phyloP scores from a whole-genome alignment of 2,888 invertebrate genomes.

The Mantis religiosa region DNA sequence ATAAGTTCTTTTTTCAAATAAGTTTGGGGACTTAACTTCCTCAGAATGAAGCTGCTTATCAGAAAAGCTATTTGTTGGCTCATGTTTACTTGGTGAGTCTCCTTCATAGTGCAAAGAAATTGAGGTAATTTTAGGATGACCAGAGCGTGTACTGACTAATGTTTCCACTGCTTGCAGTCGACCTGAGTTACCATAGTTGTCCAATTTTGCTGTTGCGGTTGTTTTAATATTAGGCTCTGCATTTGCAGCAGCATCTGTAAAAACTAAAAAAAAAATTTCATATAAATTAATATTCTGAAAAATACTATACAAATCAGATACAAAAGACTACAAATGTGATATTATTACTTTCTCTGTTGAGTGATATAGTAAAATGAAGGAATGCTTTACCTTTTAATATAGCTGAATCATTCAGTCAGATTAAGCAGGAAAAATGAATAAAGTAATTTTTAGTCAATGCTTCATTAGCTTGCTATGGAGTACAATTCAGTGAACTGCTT shows the following conservation, averaged over 20 bases:
- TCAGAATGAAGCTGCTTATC: not conserved
- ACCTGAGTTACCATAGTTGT: slow-evolving; percentile 10
- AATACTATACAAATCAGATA: too few relatives aligned
- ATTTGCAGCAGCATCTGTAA: not conserved
- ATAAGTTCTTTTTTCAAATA: not conserved
- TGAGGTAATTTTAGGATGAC: slow-evolving; percentile 33
- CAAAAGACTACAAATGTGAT: too few relatives aligned
- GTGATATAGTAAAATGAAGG: too few relatives aligned
- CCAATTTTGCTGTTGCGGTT: slow-evolving; percentile 18
- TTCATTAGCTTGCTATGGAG: too few relatives aligned
- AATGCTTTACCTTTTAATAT: too few relatives aligned
- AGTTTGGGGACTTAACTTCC: not conserved
- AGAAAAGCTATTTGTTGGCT: not conserved
- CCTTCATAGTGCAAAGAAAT: slow-evolving; percentile 32
- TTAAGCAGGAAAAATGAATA: too few relatives aligned
- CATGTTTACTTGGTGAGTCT: not conserved
- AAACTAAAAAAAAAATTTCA: not conserved
- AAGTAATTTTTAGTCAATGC: too few relatives aligned
- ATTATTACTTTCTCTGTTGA: too few relatives aligned
- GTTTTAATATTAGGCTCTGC: not conserved
- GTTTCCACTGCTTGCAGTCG: slow-evolving; percentile 26
- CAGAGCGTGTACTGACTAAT: slow-evolving; percentile 27
- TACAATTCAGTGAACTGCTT: too few relatives aligned
- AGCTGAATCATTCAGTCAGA: too few relatives aligned
- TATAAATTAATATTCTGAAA: not conserved